Evolutionary conservation across 1,140 invertebrate species (phyloP).

Genomic region (Drosophila bocki): DNA sequence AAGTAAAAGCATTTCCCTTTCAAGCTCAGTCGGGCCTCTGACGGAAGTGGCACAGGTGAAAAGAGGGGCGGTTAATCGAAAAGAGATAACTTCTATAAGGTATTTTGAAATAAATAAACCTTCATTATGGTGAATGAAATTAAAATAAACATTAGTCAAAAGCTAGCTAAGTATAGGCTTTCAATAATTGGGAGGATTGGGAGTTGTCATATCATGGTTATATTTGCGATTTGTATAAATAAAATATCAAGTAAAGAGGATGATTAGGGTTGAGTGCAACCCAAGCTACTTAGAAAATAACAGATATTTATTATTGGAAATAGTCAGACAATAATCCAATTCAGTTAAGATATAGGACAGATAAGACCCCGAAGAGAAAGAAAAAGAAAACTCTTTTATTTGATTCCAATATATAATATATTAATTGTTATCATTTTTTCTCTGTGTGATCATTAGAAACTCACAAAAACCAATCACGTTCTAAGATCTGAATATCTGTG

Average conservation of each 20-base stretch:
- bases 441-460: constrained; percentile 46
- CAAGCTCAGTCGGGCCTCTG: constrained; percentile 21
- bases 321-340: no score
- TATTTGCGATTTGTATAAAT: no score
- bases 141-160: no score
- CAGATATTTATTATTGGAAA: no score
- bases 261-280: no score
- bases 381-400: neutral
- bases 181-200: no score
- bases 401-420: neutral
- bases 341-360: neutral
- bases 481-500: constrained; percentile 30
- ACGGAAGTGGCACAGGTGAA: constrained; percentile 8
- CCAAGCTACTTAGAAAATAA: no score
- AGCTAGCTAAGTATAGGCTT: no score
- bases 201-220: no score
- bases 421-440: neutral
- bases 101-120: neutral
- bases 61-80: neutral
- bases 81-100: neutral
- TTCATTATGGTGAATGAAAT: neutral
- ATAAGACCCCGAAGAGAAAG: neutral
- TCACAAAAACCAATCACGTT: constrained; percentile 41
- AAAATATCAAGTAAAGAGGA: no score
- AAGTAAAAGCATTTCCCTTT: constrained; percentile 81